Percentiles rank a stretch among this genome's conserved stretches.
phyloP scores from a whole-genome alignment of 2,888 invertebrate genomes.

The Leucoma salicis region DNA sequence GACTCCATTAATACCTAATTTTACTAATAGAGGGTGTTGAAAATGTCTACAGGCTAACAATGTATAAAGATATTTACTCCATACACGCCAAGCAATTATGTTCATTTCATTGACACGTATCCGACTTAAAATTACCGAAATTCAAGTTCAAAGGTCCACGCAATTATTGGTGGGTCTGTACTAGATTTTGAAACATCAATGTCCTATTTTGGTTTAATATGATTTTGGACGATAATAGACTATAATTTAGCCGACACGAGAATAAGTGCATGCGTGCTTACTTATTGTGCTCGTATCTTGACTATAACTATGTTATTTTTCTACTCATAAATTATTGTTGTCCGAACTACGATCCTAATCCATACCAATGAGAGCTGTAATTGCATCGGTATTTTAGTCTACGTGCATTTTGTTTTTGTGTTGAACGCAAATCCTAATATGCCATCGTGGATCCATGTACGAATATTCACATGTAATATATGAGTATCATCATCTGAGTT shows the following conservation, averaged over 20 bases:
- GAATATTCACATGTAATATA: constrained; percentile 60
- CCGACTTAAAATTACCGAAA: constrained; percentile 30
- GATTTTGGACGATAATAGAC: constrained; percentile 58
- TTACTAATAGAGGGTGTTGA: constrained; percentile 22
- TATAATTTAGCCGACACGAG: constrained; percentile 54
- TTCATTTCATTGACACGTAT: constrained; percentile 23
- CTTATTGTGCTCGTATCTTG: constrained; percentile 50
- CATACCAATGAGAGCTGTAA: constrained; percentile 23
- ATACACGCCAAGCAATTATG: constrained; percentile 18
- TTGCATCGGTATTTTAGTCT: background rate
- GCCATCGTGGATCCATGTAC: constrained; percentile 49
- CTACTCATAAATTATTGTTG: background rate
- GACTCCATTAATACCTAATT: constrained; percentile 4
- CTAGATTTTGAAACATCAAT: constrained; percentile 42
- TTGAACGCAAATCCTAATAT: constrained; percentile 43
- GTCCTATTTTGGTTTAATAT: constrained; percentile 48
- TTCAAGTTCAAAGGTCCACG: constrained; percentile 55
- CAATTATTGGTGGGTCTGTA: constrained; percentile 44
- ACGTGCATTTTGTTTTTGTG: constrained; percentile 26
- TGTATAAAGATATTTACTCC: constrained; percentile 8
- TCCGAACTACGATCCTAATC: constrained; percentile 11
- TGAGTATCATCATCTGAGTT: constrained; percentile 48
- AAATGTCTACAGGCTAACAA: constrained; percentile 20
- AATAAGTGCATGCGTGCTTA: constrained; percentile 56
- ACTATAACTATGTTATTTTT: constrained; percentile 13